A percentile compares a stretch with the other conserved stretches of the same genome.
phyloP scores from a whole-genome alignment of 1,140 invertebrate species.

The Orchesella cincta region DNA sequence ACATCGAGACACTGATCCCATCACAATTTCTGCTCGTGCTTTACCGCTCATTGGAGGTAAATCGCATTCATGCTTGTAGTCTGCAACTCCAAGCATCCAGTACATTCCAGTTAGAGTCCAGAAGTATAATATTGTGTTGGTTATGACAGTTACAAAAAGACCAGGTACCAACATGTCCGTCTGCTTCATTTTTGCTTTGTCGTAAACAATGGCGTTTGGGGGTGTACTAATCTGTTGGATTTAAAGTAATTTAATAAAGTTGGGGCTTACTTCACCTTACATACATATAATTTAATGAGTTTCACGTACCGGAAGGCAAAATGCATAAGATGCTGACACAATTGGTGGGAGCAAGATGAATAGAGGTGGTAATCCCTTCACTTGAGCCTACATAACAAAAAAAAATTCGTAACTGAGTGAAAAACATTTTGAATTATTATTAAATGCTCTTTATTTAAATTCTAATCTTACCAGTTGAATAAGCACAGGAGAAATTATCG shows the following conservation, averaged over 20 bases:
- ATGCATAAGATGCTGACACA: background rate
- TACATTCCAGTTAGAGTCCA: slow-evolving; percentile 65
- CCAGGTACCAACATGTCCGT: slow-evolving; percentile 58
- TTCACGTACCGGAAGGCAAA: background rate
- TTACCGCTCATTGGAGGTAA: too few species aligned
- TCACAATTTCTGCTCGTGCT: too few species aligned
- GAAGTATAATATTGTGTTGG: slow-evolving; percentile 67
- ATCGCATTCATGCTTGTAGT: background rate
- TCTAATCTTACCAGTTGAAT: background rate
- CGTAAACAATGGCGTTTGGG: slow-evolving; percentile 67
- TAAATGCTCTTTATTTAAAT: too few species aligned
- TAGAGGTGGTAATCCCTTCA: background rate
- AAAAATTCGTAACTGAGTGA: too few species aligned
- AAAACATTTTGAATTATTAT: too few species aligned
- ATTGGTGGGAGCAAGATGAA: background rate
- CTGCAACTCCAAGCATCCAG: background rate
- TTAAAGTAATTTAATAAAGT: too few species aligned
- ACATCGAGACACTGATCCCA: too few species aligned
- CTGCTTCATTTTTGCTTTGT: slow-evolving; percentile 53
- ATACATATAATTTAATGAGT: too few species aligned
- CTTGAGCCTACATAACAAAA: background rate
- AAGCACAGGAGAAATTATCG: background rate
- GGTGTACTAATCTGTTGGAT: slow-evolving; percentile 60
- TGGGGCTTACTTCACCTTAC: too few species aligned
- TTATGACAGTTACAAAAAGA: slow-evolving; percentile 75